A percentile compares a stretch with the other conserved stretches of the same genome.
phyloP scores from a whole-genome alignment of 2,113 vertebrate genomes.

The human (Homo sapiens) region GRCh38 chr6:88502501-88503000 shows the following conservation, averaged over 20 bases:
- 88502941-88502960: too few species aligned
- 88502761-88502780: background rate
- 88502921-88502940: too few species aligned
- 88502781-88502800: background rate
- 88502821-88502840: too few species aligned
- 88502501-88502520: background rate
- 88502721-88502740: background rate
- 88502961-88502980: too few species aligned
- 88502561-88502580: background rate
- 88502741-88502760: background rate
- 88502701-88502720: background rate
- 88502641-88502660: slow-evolving; percentile 36
- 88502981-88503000: too few species aligned
- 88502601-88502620: slow-evolving; percentile 62
- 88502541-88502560: slow-evolving; percentile 12
- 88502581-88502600: slow-evolving; percentile 26
- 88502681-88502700: slow-evolving; percentile 35
- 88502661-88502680: slow-evolving; percentile 52
- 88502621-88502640: slow-evolving; percentile 33
- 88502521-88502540: background rate
- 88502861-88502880: too few species aligned
- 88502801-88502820: too few species aligned
- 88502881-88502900: too few species aligned
- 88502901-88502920: too few species aligned
- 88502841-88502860: too few species aligned